Percentiles rank a stretch among this genome's conserved stretches.
phyloP scores from a whole-genome alignment of 2,113 vertebrate genomes.

The Calyptomena viridis region DNA sequence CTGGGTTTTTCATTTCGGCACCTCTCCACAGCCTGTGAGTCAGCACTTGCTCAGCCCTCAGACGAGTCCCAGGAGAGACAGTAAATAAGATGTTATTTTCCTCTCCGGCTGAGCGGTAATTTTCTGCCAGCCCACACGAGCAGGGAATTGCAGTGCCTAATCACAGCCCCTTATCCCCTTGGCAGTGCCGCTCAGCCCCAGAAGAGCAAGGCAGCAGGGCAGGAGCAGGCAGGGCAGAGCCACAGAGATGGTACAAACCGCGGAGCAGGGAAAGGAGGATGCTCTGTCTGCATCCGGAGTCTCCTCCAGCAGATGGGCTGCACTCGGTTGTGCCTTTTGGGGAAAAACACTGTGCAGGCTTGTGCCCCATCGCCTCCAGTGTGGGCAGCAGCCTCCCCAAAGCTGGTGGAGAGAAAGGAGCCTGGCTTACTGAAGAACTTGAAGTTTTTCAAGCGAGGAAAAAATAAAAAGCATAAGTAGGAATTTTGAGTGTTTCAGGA shows the following conservation, averaged over 20 bases:
- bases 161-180: not conserved
- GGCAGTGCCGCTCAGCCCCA: not conserved
- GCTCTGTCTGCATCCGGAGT: not conserved
- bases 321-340: not conserved
- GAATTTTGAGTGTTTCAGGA: not conserved
- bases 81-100: slow-evolving; percentile 59
- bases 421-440: not conserved
- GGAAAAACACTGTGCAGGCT: not conserved
- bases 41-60: slow-evolving; percentile 39
- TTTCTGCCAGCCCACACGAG: slow-evolving; percentile 44
- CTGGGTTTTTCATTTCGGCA: not conserved
- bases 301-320: not conserved
- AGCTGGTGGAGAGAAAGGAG: not conserved
- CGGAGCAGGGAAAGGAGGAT: not conserved
- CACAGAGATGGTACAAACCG: accelerated
- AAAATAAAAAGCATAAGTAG: not conserved
- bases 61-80: slow-evolving; percentile 33
- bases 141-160: not conserved
- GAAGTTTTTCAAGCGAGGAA: not conserved
- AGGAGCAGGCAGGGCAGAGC: not conserved
- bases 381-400: not conserved
- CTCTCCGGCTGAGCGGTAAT: slow-evolving; percentile 41
- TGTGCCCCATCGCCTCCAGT: accelerated
- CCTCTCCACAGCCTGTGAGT: slow-evolving; percentile 1
- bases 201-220: not conserved